Base-by-base conservation (phyloP, 2,888 invertebrate species). In the Eupithecia inturbata region DNA sequence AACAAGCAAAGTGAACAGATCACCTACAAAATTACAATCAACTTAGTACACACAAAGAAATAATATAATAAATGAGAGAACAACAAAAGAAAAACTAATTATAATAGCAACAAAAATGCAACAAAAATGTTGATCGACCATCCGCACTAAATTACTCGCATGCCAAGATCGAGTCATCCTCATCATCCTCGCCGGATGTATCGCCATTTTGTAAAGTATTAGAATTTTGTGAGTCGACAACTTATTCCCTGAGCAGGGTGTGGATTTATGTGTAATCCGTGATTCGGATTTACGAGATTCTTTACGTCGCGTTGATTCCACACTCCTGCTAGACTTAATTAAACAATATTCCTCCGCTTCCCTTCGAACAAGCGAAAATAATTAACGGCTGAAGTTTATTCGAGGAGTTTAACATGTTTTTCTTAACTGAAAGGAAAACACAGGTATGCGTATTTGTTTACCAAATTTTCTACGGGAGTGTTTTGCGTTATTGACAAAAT, bases 321-420 rank as follows among this genome's bases (percentile, higher is more conserved):
- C 75, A 67, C 76, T 73, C 74, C 69, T 71, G 77, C 76, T 73
- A 72, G 73, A 78, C 76, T 77, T 79, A 77, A 79, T 79, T 79
- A 78, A 79, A 76, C 73, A 73, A 78, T 75, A 77, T 73, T 49
- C 73, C 73, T 22, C 53, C 53, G 26, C 26, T 77, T 74, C 74
- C 74, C 68, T 77, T 60, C 74, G 33, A 72, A 74, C 73, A 68
- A 63, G 63, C 33, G 7, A 66, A 33, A 6, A 33, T 33, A 66
- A 33, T 36, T 12, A 66, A 66, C 36, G 39, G 33, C 10, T 62
- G 62, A 31, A 62, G 31, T 31, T 62, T 62, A 62, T 31, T 31
- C 19, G 19, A 31, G 31, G 62, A 62, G 22, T 57, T 57, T 1
- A 22, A 57, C 26, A 57, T 57, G 57, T 57, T 57, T 53, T 57